Evolutionary conservation across 2,113 vertebrate species (phyloP), one percentile per base, ranked within the genome.

Genomic region (Girardinichthys multiradiatus): DNA sequence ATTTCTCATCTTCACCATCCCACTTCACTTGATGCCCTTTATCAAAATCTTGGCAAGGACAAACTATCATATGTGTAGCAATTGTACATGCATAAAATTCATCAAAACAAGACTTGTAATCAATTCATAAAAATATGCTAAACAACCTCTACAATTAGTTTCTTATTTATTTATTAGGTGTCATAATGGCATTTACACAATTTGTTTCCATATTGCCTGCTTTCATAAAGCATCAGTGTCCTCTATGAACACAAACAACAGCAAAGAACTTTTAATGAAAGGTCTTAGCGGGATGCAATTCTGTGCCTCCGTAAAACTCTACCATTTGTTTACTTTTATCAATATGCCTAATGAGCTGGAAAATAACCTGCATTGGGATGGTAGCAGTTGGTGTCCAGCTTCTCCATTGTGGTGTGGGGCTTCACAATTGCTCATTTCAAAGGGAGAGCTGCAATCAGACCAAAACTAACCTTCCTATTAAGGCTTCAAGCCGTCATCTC

Each of bases 351-450:
- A 85, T 89, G 78, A 85, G 64, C 69, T 86, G 78, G 82, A 91
- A 86, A 88, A 89, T 87, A 78, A 76, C 73, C 80, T 85, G 64
- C 80, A 65, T 86, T 85, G 65, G 82, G 83, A 85, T 70, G n/a
- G 65, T 59, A 82, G 76, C 73, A 67, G 72, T 80, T 80, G 70
- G 77, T 80, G 84, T 85, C 79, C 84, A 60, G 66, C 37, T 68
- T 17, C 66, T 89, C 64, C 61, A 72, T 61, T 71, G 74, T 35
- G 28, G 69, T 21, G 48, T 60, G 24, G 39, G 62, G 75, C 64
- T 70, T 80, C 76, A 75, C 64, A 57, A 73, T 81, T 81, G 63
- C 81, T 81, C 68, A 64, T 70, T 78, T 79, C 48, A 71, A 83
- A 77, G 62, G 61, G 28, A 70, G 54, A 39, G 71, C 77, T 68